phyloP scores from a whole-genome alignment of 92 coral and sea anemone species.

The Epizoanthus rinbou region DNA sequence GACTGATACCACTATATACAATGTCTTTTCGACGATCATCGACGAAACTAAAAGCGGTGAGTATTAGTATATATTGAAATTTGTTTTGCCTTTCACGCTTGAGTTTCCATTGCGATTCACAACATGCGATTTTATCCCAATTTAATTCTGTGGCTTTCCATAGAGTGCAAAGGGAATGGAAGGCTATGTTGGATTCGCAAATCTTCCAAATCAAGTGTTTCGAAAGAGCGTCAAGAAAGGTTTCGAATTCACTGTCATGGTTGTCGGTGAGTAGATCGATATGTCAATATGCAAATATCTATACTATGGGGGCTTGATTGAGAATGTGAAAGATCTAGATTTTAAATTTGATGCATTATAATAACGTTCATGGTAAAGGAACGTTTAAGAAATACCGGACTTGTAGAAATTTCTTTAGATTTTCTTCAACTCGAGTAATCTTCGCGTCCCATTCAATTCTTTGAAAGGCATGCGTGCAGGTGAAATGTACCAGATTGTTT shows the following conservation, averaged over 20 bases:
- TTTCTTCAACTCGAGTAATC: background rate
- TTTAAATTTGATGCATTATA: background rate
- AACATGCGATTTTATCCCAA: background rate
- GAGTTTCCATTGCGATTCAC: background rate
- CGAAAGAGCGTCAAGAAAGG: slow-evolving; percentile 99
- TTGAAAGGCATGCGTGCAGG: slow-evolving; percentile 38
- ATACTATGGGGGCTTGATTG: background rate
- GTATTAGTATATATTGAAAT: slow-evolving; percentile 7
- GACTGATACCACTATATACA: slow-evolving; percentile 8
- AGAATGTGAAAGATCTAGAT: background rate
- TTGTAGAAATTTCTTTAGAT: background rate
- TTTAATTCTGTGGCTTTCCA: slow-evolving; percentile 4
- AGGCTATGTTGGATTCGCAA: slow-evolving; percentile 98
- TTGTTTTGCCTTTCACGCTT: background rate
- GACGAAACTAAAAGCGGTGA: slow-evolving; percentile 39
- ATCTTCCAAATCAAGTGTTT: slow-evolving; percentile 98
- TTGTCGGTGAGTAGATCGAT: slow-evolving; percentile 83
- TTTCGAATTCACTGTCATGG: slow-evolving; percentile 99
- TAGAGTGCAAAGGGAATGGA: slow-evolving; percentile 99
- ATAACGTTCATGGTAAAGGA: background rate
- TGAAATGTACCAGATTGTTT: slow-evolving; percentile 13
- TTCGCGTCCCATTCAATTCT: slow-evolving; percentile 21
- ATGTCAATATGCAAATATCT: slow-evolving; percentile 34
- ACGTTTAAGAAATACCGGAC: background rate
- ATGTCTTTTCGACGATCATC: slow-evolving; percentile 24